These are phyloP conservation scores for Heliothis peltigera DNA, from an alignment of 2,888 invertebrate genomes.

Conservation along the genomic window DNA sequence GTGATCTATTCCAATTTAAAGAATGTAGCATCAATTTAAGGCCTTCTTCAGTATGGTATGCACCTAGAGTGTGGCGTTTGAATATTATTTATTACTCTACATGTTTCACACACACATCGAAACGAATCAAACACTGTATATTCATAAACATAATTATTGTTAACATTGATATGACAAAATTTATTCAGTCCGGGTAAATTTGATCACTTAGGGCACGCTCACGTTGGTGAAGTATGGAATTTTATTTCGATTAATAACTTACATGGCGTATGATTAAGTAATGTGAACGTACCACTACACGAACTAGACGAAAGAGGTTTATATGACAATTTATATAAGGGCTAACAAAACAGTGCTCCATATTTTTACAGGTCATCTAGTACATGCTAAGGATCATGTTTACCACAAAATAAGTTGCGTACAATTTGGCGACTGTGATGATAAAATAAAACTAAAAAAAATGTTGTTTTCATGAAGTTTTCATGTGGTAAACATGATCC, in stretches of 20 bases:
- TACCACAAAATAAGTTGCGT: too few relatives aligned
- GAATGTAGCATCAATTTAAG: slow-evolving; percentile 11
- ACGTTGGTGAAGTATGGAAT: slow-evolving; percentile 14
- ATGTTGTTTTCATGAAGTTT: too few relatives aligned
- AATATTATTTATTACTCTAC: slow-evolving; percentile 4
- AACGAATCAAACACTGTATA: slow-evolving; percentile 36
- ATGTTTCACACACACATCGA: slow-evolving; percentile 26
- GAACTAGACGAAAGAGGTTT: slow-evolving; percentile 23
- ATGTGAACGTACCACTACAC: slow-evolving; percentile 21
- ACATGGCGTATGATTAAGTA: slow-evolving; percentile 6
- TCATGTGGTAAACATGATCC: too few relatives aligned
- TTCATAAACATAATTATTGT: slow-evolving; percentile 54
- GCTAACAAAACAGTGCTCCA: too few relatives aligned
- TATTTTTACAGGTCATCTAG: slow-evolving; percentile 1
- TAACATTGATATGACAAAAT: slow-evolving; percentile 59
- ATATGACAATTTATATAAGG: neutral
- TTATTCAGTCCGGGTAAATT: slow-evolving; percentile 35
- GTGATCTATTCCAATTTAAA: slow-evolving; percentile 16
- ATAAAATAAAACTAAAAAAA: too few relatives aligned
- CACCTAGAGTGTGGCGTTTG: slow-evolving; percentile 6
- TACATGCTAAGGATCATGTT: slow-evolving; percentile 1
- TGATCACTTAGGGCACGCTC: slow-evolving; percentile 28
- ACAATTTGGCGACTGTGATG: too few relatives aligned
- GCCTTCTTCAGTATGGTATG: slow-evolving; percentile 21
- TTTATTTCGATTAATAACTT: neutral